phyloP scores from a whole-genome alignment of 2,888 invertebrate genomes.

The Mythimna loreyi region DNA sequence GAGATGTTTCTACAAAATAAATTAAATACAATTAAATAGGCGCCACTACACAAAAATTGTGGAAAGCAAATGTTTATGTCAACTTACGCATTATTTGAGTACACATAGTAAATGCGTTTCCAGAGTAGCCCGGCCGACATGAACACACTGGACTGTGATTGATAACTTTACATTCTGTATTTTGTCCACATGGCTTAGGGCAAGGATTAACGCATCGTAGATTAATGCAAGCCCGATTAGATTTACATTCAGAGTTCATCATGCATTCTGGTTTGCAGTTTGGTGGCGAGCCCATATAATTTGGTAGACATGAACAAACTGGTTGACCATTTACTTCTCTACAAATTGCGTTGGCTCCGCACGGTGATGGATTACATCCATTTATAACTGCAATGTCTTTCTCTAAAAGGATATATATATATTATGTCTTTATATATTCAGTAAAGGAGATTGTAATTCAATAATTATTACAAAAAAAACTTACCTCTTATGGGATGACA shows the following conservation, averaged over 20 bases:
- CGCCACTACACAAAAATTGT: neutral
- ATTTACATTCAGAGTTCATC: conserved; percentile 92
- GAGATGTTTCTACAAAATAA: conserved; percentile 75
- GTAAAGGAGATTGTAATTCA: neutral
- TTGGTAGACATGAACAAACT: conserved; percentile 93
- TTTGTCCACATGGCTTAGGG: conserved; percentile 92
- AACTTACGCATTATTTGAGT: conserved; percentile 90
- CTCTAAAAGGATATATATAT: conserved; percentile 73
- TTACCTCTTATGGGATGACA: conserved; percentile 83
- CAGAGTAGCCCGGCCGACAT: conserved; percentile 92
- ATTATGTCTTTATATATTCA: conserved; percentile 16
- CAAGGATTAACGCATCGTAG: conserved; percentile 94
- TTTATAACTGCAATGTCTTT: conserved; percentile 80
- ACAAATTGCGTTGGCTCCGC: conserved; percentile 94
- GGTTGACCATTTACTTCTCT: conserved; percentile 93
- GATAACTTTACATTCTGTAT: conserved; percentile 93
- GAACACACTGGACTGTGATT: conserved; percentile 94
- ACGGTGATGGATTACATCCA: conserved; percentile 94
- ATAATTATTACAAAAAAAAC: conserved; percentile 46
- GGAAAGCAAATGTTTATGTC: neutral
- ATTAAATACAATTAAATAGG: conserved; percentile 24
- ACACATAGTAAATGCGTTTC: conserved; percentile 93
- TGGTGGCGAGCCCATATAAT: conserved; percentile 92
- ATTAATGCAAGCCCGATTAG: conserved; percentile 92
- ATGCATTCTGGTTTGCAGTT: conserved; percentile 92